Evolutionary conservation across 1,140 invertebrate genomes (phyloP).

Genomic region (Colletes gigas): DNA sequence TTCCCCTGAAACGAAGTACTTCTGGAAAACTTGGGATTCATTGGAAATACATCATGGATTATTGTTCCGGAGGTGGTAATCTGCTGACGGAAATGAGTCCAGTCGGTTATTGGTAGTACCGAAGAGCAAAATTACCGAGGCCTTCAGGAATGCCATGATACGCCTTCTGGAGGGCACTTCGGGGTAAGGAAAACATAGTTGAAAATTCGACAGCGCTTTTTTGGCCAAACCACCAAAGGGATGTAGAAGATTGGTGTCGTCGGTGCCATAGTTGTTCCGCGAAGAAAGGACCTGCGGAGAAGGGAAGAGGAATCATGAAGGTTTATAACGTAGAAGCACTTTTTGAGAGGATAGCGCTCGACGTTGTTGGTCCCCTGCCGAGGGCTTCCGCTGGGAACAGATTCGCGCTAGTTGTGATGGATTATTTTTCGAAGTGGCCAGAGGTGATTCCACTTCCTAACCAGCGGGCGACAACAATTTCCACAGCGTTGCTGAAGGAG

Average conservation of each 20-base stretch:
- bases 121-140: neutral
- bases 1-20: neutral
- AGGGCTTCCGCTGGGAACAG: neutral
- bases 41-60: neutral
- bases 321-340: neutral
- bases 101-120: neutral
- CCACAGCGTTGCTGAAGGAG: neutral
- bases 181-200: neutral
- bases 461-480: neutral
- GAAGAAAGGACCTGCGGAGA: neutral
- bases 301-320: neutral
- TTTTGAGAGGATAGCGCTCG: slow-evolving; percentile 5
- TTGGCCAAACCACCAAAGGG: neutral
- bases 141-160: neutral
- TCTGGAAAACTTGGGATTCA: neutral
- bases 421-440: slow-evolving; percentile 14
- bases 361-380: neutral
- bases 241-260: slow-evolving; percentile 11
- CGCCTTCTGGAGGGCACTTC: neutral
- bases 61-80: slow-evolving; percentile 1
- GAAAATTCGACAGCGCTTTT: neutral
- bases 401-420: neutral
- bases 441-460: neutral
- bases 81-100: neutral
- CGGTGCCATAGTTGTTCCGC: neutral